Percentiles rank a stretch among this genome's conserved stretches.
These are phyloP conservation scores for Dorcus hopei DNA, from an alignment of 2,888 invertebrate genomes.

Conservation along the genomic window DNA sequence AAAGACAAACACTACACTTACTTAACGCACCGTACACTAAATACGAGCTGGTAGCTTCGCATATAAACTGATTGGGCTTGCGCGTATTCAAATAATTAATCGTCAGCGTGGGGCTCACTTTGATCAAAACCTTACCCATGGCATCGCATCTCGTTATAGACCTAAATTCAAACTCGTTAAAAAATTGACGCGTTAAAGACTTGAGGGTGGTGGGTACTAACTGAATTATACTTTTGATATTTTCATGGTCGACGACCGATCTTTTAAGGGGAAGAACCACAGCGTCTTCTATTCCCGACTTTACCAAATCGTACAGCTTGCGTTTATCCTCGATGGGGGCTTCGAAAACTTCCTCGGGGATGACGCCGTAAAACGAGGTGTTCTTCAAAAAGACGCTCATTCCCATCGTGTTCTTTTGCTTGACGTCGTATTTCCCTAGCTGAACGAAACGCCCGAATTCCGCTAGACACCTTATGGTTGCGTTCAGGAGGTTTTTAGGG, in stretches of 20 bases:
- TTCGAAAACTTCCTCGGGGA: slow-evolving; percentile 67
- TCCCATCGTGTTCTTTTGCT: slow-evolving; percentile 64
- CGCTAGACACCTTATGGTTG: slow-evolving; percentile 61
- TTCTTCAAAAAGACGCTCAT: slow-evolving; percentile 75
- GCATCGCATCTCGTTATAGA: slow-evolving; percentile 34
- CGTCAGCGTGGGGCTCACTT: slow-evolving; percentile 35
- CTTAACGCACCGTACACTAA: slow-evolving; percentile 40
- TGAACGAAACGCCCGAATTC: slow-evolving; percentile 71
- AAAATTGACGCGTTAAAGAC: not conserved
- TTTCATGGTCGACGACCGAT: slow-evolving; percentile 60
- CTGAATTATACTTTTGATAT: slow-evolving; percentile 67
- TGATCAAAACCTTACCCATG: slow-evolving; percentile 42
- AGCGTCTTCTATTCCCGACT: slow-evolving; percentile 62
- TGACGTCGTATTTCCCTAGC: slow-evolving; percentile 80
- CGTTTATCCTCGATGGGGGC: slow-evolving; percentile 54
- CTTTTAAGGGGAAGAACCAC: slow-evolving; percentile 66
- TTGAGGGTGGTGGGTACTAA: slow-evolving; percentile 21
- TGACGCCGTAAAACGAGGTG: slow-evolving; percentile 73
- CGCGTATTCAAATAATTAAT: slow-evolving; percentile 41
- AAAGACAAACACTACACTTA: not conserved
- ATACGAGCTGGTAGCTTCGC: slow-evolving; percentile 40
- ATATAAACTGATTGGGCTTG: slow-evolving; percentile 42
- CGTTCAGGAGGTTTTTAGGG: slow-evolving; percentile 82
- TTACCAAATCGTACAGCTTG: slow-evolving; percentile 55
- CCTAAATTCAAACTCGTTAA: slow-evolving; percentile 21